These are phyloP conservation scores for Epistrophella euchroma DNA, from an alignment of 2,888 invertebrate genomes.

Conservation along the genomic window DNA sequence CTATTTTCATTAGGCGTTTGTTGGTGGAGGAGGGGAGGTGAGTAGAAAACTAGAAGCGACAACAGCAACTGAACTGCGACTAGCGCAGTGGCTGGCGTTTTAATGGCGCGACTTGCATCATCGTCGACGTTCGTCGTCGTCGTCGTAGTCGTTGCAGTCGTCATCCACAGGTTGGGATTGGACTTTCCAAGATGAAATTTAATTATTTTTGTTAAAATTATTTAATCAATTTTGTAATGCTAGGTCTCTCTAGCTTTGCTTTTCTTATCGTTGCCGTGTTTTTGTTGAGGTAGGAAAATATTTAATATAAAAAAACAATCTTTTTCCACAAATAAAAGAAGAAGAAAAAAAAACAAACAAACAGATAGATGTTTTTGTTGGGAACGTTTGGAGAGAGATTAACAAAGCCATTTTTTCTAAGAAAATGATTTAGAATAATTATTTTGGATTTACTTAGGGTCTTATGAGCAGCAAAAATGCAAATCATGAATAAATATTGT, in stretches of 20 bases:
- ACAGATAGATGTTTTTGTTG: neutral
- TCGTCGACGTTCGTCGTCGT: neutral
- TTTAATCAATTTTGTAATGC: conserved; percentile 1
- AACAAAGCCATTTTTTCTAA: neutral
- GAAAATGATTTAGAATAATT: neutral
- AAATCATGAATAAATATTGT: no score
- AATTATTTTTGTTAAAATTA: conserved; percentile 2
- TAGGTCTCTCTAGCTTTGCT: conserved; percentile 17
- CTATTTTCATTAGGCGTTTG: neutral
- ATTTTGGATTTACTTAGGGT: neutral
- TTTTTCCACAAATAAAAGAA: neutral
- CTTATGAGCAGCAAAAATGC: no score
- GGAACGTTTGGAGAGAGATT: neutral
- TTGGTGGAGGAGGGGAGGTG: no score
- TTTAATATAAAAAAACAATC: conserved; percentile 20
- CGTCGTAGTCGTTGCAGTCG: neutral
- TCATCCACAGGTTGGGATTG: conserved; percentile 26
- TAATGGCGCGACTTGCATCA: neutral
- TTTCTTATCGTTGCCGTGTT: conserved; percentile 25
- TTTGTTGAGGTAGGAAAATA: conserved; percentile 31
- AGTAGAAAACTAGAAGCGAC: neutral
- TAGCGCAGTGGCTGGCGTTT: neutral
- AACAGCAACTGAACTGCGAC: neutral
- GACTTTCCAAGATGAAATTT: conserved; percentile 1
- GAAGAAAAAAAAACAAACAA: conserved; percentile 6